Evolutionary conservation across 2,797 vertebrate genomes (phyloP), one percentile per base, ranked within the genome.

Genomic region (Craterocephalus amniculus): DNA sequence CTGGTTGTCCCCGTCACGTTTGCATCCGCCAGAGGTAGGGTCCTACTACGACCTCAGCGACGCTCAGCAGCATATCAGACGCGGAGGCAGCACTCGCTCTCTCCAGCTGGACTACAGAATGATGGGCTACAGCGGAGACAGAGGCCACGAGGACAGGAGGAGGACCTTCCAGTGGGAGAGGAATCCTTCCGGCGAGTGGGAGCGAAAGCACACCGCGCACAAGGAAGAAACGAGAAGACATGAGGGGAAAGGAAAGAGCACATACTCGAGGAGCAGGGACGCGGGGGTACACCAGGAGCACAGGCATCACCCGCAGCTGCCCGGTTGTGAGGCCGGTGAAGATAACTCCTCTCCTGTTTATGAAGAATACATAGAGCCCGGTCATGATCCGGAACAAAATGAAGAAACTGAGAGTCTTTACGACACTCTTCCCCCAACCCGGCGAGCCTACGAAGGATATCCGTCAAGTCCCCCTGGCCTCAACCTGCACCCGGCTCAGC

Each of bases 381-480:
- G 71, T 51, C 78, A 63, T 3, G 67, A 79, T 29, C 38, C 61
- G 0, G 76, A 85, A 56, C 75, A 63, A 31, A 49, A 35, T 0
- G 83, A 87, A 56, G 85, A 85, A 16, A 45, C 73, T 0, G 91
- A 92, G 70, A 78, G 93, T 85, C 95, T 95, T 14, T 97, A 96
- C 0, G 96, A 97, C 90, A 91, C 93, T 60, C 92, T 96, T 4
- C 95, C 96, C 0, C 88, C 92, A 0, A 73, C 91, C 8, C 95
- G 96, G 60, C 92, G 94, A 0, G 90, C 94, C 84, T 96, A 91
- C 14, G 85, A 91, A 51, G 92, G 91, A 20, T 89, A 92, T 80
- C 91, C 90, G 0, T 71, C 85, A 1, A 87, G 76, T 71, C 92
- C 91, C 0, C 79, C 84, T 0, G 90, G 89, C 49, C 76, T 92